Percentiles rank a stretch among this genome's conserved stretches.
phyloP scores from a whole-genome alignment of 2,797 vertebrate genomes.

The Catostomus latipinnis region DNA sequence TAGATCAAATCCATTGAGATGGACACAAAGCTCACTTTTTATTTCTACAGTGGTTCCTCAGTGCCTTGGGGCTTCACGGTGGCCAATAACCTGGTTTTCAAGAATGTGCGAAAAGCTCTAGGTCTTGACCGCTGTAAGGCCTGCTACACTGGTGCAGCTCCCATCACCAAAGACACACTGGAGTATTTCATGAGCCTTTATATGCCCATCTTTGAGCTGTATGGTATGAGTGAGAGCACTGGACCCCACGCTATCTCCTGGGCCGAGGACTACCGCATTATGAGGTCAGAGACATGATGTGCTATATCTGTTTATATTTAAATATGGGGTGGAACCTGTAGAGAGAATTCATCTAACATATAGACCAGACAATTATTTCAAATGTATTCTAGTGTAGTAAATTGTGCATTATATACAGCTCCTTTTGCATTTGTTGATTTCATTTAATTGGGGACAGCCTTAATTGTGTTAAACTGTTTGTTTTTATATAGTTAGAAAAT shows the following conservation, averaged over 20 bases:
- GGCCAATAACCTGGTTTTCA: slow-evolving; percentile 80
- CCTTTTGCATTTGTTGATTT: no score
- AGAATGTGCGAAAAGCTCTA: slow-evolving; percentile 73
- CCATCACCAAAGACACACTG: slow-evolving; percentile 81
- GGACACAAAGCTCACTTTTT: slow-evolving; percentile 9
- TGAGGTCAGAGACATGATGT: slow-evolving; percentile 52
- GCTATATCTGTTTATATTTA: no score
- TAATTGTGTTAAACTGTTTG: no score
- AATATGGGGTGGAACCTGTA: no score
- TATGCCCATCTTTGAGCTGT: slow-evolving; percentile 76
- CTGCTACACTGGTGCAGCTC: slow-evolving; percentile 79
- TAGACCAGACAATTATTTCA: no score
- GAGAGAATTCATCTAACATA: no score
- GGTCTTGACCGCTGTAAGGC: slow-evolving; percentile 78
- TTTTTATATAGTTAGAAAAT: no score
- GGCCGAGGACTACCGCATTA: slow-evolving; percentile 47
- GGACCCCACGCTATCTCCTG: slow-evolving; percentile 78
- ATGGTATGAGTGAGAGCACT: slow-evolving; percentile 84
- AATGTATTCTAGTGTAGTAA: no score
- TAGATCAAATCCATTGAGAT: background rate
- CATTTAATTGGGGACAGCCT: no score
- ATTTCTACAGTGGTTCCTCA: slow-evolving; percentile 66
- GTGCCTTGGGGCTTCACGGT: slow-evolving; percentile 82
- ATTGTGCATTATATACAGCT: no score
- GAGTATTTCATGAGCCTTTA: slow-evolving; percentile 85